Evolutionary conservation across 2,888 invertebrate genomes (phyloP), one percentile per base, ranked within the genome.

Genomic region (Phytoseiulus persimilis): DNA sequence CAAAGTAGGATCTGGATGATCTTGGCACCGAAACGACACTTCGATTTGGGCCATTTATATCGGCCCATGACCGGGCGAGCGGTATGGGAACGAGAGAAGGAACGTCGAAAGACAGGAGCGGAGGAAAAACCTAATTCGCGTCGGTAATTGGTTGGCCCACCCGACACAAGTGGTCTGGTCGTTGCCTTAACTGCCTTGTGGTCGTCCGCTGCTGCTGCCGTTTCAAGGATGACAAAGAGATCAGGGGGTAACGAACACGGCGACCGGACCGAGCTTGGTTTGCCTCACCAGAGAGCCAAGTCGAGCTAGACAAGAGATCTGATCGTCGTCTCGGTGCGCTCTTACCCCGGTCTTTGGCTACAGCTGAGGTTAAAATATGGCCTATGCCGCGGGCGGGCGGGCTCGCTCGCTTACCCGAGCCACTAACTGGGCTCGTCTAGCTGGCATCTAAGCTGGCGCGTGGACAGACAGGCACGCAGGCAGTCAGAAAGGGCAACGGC

Each of bases 311-410:
- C 23, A 65, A 65, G 18, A 65, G 65, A 65, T 65, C 65, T 65
- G 65, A 65, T 65, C 65, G 65, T 65, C 65, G 18, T 65, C 65
- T 65, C 18, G 11, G 65, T 23, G 65, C 65, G 65, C 14, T 65
- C 65, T 65, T 65, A 65, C 65, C 65, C 65, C 65, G 65, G 65
- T 65, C 65, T 65, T 65, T 65, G 33, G 87, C 39, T 45, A 33
- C 87, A 87, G 87, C 87, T 87, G 87, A 87, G 87, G 87, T 87
- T 87, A 87, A 87, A 87, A 87, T 87, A 87, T 87, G 32, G 87
- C 87, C 87, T 45, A 45, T 87, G 87, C 32, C 87, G 87, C 39
- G 39, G 32, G 87, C 87, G 31, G 33, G 33, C 87, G 33, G 14
- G 83, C 65, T 65, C 18, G 39, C 65, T 65, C 28, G 65, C 65